These are phyloP conservation scores for Petrocephalus microphthalmus DNA, from an alignment of 2,113 vertebrate species.

Conservation along the genomic window DNA sequence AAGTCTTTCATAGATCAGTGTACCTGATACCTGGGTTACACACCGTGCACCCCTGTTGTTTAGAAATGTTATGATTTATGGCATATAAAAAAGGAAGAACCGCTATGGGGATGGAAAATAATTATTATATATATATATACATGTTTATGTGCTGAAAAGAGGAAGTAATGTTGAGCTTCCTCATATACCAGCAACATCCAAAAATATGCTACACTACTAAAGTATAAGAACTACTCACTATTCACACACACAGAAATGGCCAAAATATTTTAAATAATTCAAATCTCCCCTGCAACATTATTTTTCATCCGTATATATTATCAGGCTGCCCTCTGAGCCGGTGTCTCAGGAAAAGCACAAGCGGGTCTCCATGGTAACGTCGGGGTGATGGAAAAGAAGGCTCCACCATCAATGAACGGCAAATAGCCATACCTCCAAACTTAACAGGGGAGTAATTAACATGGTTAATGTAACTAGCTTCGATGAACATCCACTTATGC, in stretches of 20 bases:
- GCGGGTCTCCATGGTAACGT: not conserved
- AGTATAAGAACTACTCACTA: not conserved
- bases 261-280: not conserved
- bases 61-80: not conserved
- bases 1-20: not conserved
- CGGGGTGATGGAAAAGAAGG: not conserved
- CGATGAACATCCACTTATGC: not conserved
- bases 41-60: not conserved
- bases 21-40: not conserved
- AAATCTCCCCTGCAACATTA: not conserved
- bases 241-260: not conserved
- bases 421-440: not conserved
- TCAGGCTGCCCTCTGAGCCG: not conserved
- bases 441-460: not conserved
- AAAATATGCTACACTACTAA: not conserved
- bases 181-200: not conserved
- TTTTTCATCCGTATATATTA: conserved; percentile 1
- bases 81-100: no score
- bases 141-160: not conserved
- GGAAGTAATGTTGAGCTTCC: not conserved
- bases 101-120: not conserved
- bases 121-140: not conserved
- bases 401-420: not conserved
- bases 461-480: not conserved
- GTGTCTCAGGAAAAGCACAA: not conserved